Evolutionary conservation across 2,888 invertebrate genomes (phyloP), one percentile per base, ranked within the genome.

Genomic region (Lasioglossum morio): DNA sequence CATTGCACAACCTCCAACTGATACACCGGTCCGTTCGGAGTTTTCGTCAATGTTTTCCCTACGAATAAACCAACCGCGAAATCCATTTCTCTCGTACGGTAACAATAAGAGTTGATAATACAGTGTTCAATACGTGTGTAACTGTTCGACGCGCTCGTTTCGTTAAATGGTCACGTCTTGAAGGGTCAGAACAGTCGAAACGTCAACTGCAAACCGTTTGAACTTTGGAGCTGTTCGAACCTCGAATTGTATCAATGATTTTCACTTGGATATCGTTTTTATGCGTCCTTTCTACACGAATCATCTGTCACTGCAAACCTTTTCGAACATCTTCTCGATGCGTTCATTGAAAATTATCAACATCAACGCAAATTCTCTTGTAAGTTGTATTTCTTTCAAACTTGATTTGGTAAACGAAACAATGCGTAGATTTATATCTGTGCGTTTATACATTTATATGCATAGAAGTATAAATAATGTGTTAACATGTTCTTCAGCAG

Each of bases 1-100:
- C 75, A 34, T 82, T 79, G 75, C 82, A 85, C 83, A 78, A 79
- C 88, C 88, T 88, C 88, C 81, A 88, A 79, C 60, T 66, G 74
- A 63, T 30, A 63, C 80, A 72, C 86, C 88, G 88, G 80, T 78
- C 76, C 80, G 66, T 81, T 88, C 80, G 70, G 60, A 75, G 46
- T 77, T 40, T 79, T 63, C 46, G 75, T 81, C 78, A 77, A 63
- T 85, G 63, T 85, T 81, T 85, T 75, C 86, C 77, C 83, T 77
- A 81, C 73, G 40, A 81, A 72, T 81, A 77, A 73, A 53, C 30
- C 30, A 76, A 77, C 34, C 34, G 66, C 23, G 73, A 79, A 30
- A 46, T 73, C 72, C 60, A 77, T 69, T 73, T 86, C 66, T 82
- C 79, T 60, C 69, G 40, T 60, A 77, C 43, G 78, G 69, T 86